Evolutionary conservation across 2,888 invertebrate genomes (phyloP), one percentile per base, ranked within the genome.

Genomic region (Bembecia ichneumoniformis): DNA sequence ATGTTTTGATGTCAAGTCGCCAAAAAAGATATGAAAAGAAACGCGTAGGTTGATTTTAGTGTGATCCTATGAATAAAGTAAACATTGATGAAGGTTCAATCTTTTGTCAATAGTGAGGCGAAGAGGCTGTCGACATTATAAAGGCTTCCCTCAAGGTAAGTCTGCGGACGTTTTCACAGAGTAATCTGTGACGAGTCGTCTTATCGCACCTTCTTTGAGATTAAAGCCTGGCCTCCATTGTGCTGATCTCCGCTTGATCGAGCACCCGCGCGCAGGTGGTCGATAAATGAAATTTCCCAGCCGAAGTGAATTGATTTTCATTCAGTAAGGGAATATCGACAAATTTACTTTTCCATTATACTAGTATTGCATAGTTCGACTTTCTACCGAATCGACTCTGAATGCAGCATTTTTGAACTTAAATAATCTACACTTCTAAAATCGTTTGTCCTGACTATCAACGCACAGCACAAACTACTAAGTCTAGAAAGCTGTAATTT

Each of bases 221-320:
- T 75, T 69, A 70, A 60, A 66, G 59, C 58, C 60, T 52, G 55
- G 63, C 54, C 51, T 53, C 68, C 55, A 68, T 75, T 76, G 76
- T 74, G 60, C 59, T 58, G 66, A 62, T 52, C 60, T 58, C 55
- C 65, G 66, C 57, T 65, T 72, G 73, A 75, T 76, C 67, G 77
- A 71, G 65, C 63, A 66, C 63, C 62, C 60, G 56, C 54, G 62
- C 66, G 64, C 76, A 77, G 77, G 77, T 77, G 77, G 71, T 68
- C 73, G 66, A 71, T 71, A 71, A 71, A 73, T 69, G 69, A 72
- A 71, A 71, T 75, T 73, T 72, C 65, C 62, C 64, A 65, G 66
- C 64, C 61, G 62, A 63, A 61, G 62, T 64, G 71, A 75, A 76
- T 78, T 74, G 71, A 74, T 77, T 78, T 75, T 67, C 68, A 69